phyloP scores from a whole-genome alignment of 2,113 vertebrate genomes.

The Apus apus region DNA sequence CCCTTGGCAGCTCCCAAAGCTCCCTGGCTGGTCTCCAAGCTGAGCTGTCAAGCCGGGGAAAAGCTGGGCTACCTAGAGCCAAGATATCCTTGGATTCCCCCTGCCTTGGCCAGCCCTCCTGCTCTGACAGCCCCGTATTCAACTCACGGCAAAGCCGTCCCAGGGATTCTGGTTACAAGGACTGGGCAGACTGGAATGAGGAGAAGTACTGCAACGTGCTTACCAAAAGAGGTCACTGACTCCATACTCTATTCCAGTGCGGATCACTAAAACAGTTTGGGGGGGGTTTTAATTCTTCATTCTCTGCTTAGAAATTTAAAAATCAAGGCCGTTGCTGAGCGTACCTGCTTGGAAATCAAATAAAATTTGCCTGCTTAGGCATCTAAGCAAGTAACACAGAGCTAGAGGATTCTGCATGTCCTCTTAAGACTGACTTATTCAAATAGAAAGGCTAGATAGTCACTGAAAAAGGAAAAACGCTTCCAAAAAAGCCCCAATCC shows the following conservation, averaged over 20 bases:
- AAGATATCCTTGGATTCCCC: neutral
- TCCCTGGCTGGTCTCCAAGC: neutral
- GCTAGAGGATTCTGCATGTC: too few species aligned
- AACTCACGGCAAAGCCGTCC: neutral
- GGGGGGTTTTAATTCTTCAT: neutral
- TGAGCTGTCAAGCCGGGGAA: neutral
- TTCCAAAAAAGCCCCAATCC: neutral
- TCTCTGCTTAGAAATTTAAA: neutral
- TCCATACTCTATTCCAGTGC: too few species aligned
- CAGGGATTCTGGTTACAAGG: neutral
- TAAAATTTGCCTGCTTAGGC: neutral
- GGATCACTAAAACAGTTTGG: too few species aligned
- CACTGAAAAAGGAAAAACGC: accelerated
- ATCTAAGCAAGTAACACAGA: neutral
- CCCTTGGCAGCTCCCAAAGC: neutral
- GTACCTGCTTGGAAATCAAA: neutral
- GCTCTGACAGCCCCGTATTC: accelerated
- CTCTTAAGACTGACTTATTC: neutral
- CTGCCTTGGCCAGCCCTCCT: accelerated
- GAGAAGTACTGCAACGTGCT: accelerated
- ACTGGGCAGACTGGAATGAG: neutral
- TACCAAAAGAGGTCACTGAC: too few species aligned
- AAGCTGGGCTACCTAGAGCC: neutral
- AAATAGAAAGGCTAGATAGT: neutral
- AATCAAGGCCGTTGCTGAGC: neutral